Evolutionary conservation across 1,140 invertebrate genomes (phyloP), one percentile per base, ranked within the genome.

Genomic region (Scaptomyza montana): DNA sequence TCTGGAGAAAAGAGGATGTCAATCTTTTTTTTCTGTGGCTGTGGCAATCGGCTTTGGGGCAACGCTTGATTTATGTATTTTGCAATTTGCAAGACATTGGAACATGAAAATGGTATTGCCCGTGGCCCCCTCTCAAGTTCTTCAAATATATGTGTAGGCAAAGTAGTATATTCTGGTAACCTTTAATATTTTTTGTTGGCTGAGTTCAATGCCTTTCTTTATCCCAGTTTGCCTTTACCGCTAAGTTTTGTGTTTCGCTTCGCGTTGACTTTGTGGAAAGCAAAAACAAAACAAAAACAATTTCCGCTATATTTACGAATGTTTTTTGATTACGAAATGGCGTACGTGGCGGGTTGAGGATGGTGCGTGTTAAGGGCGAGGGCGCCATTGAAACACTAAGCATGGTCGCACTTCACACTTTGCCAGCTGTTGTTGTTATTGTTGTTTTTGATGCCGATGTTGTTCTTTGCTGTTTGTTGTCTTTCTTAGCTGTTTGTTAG

Each of bases 261-360:
- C n/a, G 19, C 50, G 47, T 62, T 62, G 57, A 62, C 57, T 69
- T 69, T 55, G 49, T 53, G 12, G 5, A 8, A 43, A 43, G n/a
- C 10, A 8, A 33, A 70, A 51, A 43, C 21, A 60, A 72, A 73
- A 61, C 56, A 67, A 67, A 60, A 73, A 63, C 66, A 74, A 74
- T 69, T 72, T 69, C 59, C 70, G 64, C 70, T 67, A 62, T 68
- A 73, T 73, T 68, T 68, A 53, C 64, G 65, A 68, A 73, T 73
- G 63, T 72, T 56, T 72, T 68, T 69, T 69, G 71, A 69, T 74
- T 74, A 69, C 69, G 57, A 74, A 74, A 74, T 74, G 53, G 45
- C 39, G 66, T 59, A 69, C 51, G 39, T 69, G 64, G 43, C 45
- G 30, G 41, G 9, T 25, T 13, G 12, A 2, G 33, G 2, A 7